Evolutionary conservation across 1,140 invertebrate genomes (phyloP).

Genomic region (Anoplophora glabripennis): DNA sequence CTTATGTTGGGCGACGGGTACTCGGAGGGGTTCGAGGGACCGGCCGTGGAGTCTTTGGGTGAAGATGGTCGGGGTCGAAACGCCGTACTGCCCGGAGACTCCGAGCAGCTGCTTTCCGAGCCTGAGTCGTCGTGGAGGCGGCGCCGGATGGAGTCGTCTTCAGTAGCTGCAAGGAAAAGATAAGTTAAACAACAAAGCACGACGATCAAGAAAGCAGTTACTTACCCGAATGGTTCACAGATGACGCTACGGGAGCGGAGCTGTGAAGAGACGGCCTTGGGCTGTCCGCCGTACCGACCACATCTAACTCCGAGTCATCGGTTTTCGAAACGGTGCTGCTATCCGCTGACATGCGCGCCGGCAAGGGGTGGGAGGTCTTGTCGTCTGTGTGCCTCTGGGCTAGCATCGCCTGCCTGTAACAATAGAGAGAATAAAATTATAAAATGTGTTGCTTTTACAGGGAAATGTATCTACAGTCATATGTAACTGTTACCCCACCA

Average conservation of each 20-base stretch:
- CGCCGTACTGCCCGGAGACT: slow-evolving; percentile 56
- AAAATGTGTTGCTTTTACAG: slow-evolving; percentile 19
- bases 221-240: slow-evolving; percentile 43
- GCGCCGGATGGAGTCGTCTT: slow-evolving; percentile 53
- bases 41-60: slow-evolving; percentile 52
- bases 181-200: not conserved
- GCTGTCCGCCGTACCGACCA: slow-evolving; percentile 77
- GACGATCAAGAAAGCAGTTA: not conserved
- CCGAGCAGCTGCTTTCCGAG: slow-evolving; percentile 65
- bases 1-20: slow-evolving; percentile 83
- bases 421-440: slow-evolving; percentile 36
- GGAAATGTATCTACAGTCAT: not conserved
- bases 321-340: slow-evolving; percentile 55
- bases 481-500: too few relatives aligned
- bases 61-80: slow-evolving; percentile 57
- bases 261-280: slow-evolving; percentile 57
- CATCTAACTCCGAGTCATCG: slow-evolving; percentile 85
- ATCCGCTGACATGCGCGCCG: slow-evolving; percentile 48
- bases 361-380: slow-evolving; percentile 50
- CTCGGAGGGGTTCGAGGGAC: slow-evolving; percentile 56
- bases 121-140: slow-evolving; percentile 60
- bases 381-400: slow-evolving; percentile 61
- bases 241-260: slow-evolving; percentile 39
- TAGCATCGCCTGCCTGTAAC: slow-evolving; percentile 78
- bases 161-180: slow-evolving; percentile 33